phyloP scores from a whole-genome alignment of 2,113 vertebrate species.

The Willisornis vidua region DNA sequence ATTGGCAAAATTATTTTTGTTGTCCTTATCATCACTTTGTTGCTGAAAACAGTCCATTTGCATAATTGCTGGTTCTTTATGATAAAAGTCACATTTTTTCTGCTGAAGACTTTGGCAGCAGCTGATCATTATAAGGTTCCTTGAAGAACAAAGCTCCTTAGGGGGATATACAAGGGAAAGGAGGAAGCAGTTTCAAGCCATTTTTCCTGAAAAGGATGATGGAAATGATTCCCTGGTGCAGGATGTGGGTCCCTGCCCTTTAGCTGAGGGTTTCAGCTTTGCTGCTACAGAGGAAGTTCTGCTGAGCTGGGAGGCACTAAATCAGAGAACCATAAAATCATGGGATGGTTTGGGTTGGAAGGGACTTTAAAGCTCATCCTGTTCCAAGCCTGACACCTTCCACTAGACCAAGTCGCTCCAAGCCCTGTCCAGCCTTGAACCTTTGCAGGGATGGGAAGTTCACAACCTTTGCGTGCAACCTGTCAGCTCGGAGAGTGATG shows the following conservation, averaged over 20 bases:
- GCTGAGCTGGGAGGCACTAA: background rate
- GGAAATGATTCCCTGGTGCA: background rate
- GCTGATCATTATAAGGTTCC: background rate
- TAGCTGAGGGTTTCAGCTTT: background rate
- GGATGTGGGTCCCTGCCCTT: background rate
- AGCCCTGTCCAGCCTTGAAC: fast-evolving
- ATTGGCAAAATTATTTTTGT: background rate
- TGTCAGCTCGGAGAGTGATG: background rate
- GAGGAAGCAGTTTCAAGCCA: background rate
- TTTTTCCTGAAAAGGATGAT: background rate
- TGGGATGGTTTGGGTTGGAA: background rate
- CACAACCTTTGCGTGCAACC: background rate
- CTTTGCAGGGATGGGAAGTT: background rate
- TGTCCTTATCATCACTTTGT: constrained; percentile 3
- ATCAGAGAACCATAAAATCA: background rate
- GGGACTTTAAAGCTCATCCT: background rate
- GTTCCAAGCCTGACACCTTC: background rate
- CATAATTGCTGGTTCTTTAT: background rate
- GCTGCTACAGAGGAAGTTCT: background rate
- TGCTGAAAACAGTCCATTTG: background rate
- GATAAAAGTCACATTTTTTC: background rate
- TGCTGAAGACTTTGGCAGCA: background rate
- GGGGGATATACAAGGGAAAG: background rate
- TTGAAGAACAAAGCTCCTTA: background rate
- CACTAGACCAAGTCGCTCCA: background rate